Percentiles rank a stretch among this genome's conserved stretches.
Evolutionary conservation across 2,797 vertebrate genomes (phyloP).

Genomic region (Bovichtus diacanthus): DNA sequence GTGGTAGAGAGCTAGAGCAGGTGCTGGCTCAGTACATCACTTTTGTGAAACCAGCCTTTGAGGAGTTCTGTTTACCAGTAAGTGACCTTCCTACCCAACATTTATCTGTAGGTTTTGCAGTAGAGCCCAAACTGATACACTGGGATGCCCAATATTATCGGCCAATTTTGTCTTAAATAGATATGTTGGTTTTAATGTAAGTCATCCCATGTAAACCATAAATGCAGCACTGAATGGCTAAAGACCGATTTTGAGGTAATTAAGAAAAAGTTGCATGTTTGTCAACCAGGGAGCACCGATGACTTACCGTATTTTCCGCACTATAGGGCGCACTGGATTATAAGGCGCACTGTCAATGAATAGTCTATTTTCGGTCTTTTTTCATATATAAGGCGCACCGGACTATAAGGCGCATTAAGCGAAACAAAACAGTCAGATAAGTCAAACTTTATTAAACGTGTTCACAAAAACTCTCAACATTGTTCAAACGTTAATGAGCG

Average conservation of each 20-base stretch:
- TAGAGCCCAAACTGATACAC: background rate
- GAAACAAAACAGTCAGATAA: too few relatives aligned
- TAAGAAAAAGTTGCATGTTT: too few relatives aligned
- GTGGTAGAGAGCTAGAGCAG: conserved; percentile 94
- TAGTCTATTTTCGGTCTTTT: too few relatives aligned
- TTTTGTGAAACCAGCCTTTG: conserved; percentile 98
- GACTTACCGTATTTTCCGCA: too few relatives aligned
- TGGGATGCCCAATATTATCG: background rate
- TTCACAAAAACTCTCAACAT: too few relatives aligned
- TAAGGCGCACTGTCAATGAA: too few relatives aligned
- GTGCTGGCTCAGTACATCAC: conserved; percentile 96
- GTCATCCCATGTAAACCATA: background rate
- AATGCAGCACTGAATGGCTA: background rate
- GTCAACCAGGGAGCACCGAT: background rate
- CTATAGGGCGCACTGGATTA: too few relatives aligned
- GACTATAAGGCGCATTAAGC: too few relatives aligned
- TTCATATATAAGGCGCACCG: too few relatives aligned
- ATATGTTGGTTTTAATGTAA: background rate
- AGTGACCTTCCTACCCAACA: conserved; percentile 65
- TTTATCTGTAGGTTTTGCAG: background rate
- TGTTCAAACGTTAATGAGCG: too few relatives aligned
- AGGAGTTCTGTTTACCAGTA: conserved; percentile 98
- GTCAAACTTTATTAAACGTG: too few relatives aligned
- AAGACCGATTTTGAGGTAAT: background rate
- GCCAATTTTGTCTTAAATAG: background rate